Evolutionary conservation across 2,888 invertebrate genomes (phyloP), one percentile per base, ranked within the genome.

Genomic region (Lepidochrysops patricia): DNA sequence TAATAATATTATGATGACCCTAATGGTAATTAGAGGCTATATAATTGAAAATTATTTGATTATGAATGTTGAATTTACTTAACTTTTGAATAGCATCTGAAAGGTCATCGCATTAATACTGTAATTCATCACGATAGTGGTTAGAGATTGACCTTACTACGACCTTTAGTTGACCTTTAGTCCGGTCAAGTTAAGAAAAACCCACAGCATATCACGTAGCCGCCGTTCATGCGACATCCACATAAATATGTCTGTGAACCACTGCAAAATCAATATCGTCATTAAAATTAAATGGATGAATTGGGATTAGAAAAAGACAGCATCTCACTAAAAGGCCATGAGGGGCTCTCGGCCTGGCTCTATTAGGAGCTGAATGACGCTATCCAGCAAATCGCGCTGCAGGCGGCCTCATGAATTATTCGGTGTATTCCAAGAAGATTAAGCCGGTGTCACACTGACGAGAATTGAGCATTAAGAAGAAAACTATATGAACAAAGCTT

Each of bases 371-470:
- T 9, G 52, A 25, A 59, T 52, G 59, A 52, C 37, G 25, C 43
- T 58, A 26, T 52, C 59, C 35, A 23, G 58, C 34, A 27, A 58
- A 50, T 50, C 59, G 50, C 50, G 50, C 50, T 15, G 35, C 50
- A 27, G 61, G 67, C 64, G 57, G 67, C 19, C 43, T 68, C 71
- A 76, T 76, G 75, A 76, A 76, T 76, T 75, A 76, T 43, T 43
- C 43, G 43, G 43, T 37, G 15, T 37, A 7, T 76, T 76, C 74
- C 60, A 67, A 59, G 62, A 61, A 63, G 66, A 71, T 71, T 70
- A 72, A 67, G 63, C 62, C 12, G 9, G 19, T 27, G 52, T 13
- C 15, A 27, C 52, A 52, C 43, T 43, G 19, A 43, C 43, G 12
- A 43, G 9, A 15, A 9, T 13, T 2, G 2, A 43, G 29, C 29